Conservation (phyloP, 92 coral and sea anemone genomes). For the Palythoa heliodiscus region DNA sequence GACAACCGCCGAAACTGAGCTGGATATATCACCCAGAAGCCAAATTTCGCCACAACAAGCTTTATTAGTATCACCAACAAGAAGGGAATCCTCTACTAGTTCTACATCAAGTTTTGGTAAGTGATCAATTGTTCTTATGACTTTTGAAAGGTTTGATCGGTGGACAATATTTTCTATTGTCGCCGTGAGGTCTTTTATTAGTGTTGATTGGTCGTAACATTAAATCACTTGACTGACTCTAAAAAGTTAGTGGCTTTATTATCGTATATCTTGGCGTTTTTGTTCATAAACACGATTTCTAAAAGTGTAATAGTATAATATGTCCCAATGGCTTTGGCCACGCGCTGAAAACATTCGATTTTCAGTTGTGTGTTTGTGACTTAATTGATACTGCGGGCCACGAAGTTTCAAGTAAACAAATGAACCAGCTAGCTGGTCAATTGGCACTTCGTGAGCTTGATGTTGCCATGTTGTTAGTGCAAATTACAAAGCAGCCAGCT, state of each 20-base stretch:
- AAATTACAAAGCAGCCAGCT: too few relatives aligned
- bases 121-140: slow-evolving; percentile 32
- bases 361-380: slow-evolving; percentile 22
- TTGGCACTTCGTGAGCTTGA: background rate
- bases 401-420: slow-evolving; percentile 9
- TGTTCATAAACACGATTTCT: too few relatives aligned
- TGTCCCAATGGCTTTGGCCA: background rate
- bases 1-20: slow-evolving; percentile 46
- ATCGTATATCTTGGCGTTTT: background rate
- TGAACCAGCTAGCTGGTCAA: background rate
- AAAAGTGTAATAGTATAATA: background rate
- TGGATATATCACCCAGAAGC: slow-evolving; percentile 63
- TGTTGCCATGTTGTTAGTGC: background rate
- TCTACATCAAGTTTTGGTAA: slow-evolving; percentile 71
- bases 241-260: background rate
- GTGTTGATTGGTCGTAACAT: background rate
- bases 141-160: slow-evolving; percentile 23
- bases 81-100: slow-evolving; percentile 62
- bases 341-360: slow-evolving; percentile 39
- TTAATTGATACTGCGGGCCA: background rate
- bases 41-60: slow-evolving; percentile 42
- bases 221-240: background rate
- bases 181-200: background rate
- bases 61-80: slow-evolving; percentile 50
- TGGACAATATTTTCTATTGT: background rate